phyloP scores from a whole-genome alignment of 1,140 invertebrate genomes.

The Propsilocerus akamusi region DNA sequence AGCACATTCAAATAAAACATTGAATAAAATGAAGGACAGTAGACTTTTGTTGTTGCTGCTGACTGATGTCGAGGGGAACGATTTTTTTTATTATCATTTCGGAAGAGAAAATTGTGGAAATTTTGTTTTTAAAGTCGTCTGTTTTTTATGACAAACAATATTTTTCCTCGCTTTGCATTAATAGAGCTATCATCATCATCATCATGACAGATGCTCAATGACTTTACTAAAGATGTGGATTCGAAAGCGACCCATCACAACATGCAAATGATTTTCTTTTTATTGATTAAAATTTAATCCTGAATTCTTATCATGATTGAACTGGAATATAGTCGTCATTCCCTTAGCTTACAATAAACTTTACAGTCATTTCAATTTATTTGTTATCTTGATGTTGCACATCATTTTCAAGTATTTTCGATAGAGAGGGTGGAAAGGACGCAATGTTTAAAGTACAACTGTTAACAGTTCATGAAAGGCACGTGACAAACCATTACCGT shows the following conservation, averaged over 20 bases:
- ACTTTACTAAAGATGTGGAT: not conserved
- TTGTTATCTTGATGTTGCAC: not conserved
- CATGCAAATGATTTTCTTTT: not conserved
- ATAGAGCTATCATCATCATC: conserved; percentile 2
- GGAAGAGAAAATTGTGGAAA: too few species aligned
- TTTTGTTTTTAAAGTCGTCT: conserved; percentile 1
- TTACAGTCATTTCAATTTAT: not conserved
- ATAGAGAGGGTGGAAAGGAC: not conserved
- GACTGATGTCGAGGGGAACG: not conserved
- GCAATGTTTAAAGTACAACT: not conserved
- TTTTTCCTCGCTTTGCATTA: not conserved
- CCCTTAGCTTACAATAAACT: not conserved
- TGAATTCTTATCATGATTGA: not conserved
- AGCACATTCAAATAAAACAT: too few species aligned
- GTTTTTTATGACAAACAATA: not conserved
- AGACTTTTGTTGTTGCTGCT: too few species aligned
- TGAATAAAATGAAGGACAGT: conserved; percentile 3
- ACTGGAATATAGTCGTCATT: not conserved
- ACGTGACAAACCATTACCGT: conserved; percentile 1
- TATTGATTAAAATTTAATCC: too few species aligned
- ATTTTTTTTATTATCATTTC: too few species aligned
- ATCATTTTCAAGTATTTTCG: not conserved
- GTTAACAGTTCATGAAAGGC: not conserved
- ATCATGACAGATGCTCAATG: not conserved
- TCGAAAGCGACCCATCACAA: not conserved